Evolutionary conservation across 2,113 vertebrate species (phyloP), one percentile per base, ranked within the genome.

Genomic region (Psittacula cyanocephala): DNA sequence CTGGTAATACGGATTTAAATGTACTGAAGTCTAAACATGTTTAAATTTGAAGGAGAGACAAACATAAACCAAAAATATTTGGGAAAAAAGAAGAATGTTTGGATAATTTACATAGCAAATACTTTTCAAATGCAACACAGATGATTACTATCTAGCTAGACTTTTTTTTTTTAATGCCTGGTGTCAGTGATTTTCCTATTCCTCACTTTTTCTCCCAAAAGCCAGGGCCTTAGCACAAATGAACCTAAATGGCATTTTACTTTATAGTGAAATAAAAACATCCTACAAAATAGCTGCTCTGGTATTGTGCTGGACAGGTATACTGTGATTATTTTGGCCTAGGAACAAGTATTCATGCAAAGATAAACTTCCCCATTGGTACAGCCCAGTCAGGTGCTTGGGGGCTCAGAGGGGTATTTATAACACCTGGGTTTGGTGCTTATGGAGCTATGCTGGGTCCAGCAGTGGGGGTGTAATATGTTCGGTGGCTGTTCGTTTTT

Each of bases 21-120:
- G 55, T 37, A 94, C 49, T 31, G 52, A 86, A 82, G 64, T 88
- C 92, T 89, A 85, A 90, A 88, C 93, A 68, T 52, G 27, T 91
- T 90, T 93, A 62, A 60, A 62, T 85, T 57, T 81, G 86, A 91
- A 88, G 52, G 18, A 62, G 62, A 77, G 15, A 72, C n/a, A 92
- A 91, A 69, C 27, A 60, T 60, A 88, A 91, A 81, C 10, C 7
- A 27, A 59, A 91, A 95, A 89, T 91, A 67, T 19, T 76, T 19
- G 41, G 23, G 3, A 5, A 0, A 2, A n/a, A 82, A 53, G 79
- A 57, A 15, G 5, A 77, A 77, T 70, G 77, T 29, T 78, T 81
- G 44, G 64, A 55, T 55, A 93, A 55, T 50, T 92, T 63, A 72
- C 25, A 49, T 63, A 53, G 13, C 63, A 96, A 93, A 84, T 75